These are phyloP conservation scores for Otolemur garnettii DNA, from an alignment of 2,113 vertebrate species.

Conservation along the genomic window DNA sequence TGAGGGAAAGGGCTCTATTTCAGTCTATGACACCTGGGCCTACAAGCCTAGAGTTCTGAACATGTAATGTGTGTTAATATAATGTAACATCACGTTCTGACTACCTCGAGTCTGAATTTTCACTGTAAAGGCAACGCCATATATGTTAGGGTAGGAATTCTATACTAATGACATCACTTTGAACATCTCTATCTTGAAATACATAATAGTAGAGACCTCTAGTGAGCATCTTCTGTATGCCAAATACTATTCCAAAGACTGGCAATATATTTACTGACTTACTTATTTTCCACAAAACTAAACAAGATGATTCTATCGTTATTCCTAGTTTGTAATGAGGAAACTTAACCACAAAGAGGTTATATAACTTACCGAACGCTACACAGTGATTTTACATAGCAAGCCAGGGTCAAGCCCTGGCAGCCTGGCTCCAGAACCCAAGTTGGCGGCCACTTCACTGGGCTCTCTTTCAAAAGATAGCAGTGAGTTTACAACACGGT, in stretches of 20 bases:
- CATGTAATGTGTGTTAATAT: not conserved
- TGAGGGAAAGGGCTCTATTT: not conserved
- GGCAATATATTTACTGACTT: no score
- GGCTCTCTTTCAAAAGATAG: not conserved
- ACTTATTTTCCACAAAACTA: not conserved
- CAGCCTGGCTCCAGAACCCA: not conserved
- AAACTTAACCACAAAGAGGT: not conserved
- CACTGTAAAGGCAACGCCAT: not conserved
- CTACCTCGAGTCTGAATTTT: not conserved
- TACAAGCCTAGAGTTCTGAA: not conserved
- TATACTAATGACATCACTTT: not conserved
- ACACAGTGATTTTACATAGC: not conserved
- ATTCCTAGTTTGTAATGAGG: not conserved
- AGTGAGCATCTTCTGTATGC: not conserved
- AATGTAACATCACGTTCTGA: not conserved
- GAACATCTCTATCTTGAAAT: not conserved
- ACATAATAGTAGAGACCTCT: not conserved
- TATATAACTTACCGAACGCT: not conserved
- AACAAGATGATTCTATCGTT: not conserved
- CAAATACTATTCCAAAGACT: not conserved
- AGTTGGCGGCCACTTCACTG: not conserved
- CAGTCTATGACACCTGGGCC: not conserved
- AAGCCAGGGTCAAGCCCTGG: not conserved
- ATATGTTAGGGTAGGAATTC: not conserved
- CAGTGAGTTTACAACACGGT: not conserved